These are phyloP conservation scores for Phoeniculus purpureus DNA, from an alignment of 2,797 vertebrate genomes.

Conservation along the genomic window DNA sequence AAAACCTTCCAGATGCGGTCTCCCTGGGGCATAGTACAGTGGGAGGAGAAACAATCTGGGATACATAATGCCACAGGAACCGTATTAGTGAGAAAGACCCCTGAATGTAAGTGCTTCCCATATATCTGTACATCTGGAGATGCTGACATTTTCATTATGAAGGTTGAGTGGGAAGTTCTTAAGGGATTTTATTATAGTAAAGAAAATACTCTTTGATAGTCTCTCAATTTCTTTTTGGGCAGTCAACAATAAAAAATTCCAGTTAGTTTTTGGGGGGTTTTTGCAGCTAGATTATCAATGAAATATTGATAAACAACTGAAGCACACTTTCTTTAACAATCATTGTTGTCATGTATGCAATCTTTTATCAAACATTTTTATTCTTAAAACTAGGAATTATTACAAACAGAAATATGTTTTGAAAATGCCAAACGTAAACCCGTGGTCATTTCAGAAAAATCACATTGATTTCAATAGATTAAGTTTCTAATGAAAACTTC, in stretches of 20 bases:
- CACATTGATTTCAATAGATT: background rate
- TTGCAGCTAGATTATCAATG: background rate
- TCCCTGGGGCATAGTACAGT: no score
- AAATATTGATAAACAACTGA: background rate
- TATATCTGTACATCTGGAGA: background rate
- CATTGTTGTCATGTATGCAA: background rate
- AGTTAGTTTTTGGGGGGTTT: background rate
- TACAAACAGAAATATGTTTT: background rate
- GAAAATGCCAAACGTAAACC: background rate
- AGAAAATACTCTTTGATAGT: background rate
- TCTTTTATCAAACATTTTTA: background rate
- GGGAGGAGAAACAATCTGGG: background rate
- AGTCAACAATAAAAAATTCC: background rate
- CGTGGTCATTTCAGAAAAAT: background rate
- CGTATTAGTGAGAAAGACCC: background rate
- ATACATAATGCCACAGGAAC: background rate
- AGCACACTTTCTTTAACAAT: background rate
- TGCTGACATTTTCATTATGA: background rate
- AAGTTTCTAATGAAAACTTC: background rate
- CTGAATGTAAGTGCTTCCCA: background rate
- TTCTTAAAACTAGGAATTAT: background rate
- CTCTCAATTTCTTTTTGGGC: background rate
- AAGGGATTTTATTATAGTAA: background rate
- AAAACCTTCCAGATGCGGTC: no score
- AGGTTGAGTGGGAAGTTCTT: background rate